These are phyloP conservation scores for Parnassius mnemosyne DNA, from an alignment of 2,888 invertebrate genomes.

Conservation along the genomic window DNA sequence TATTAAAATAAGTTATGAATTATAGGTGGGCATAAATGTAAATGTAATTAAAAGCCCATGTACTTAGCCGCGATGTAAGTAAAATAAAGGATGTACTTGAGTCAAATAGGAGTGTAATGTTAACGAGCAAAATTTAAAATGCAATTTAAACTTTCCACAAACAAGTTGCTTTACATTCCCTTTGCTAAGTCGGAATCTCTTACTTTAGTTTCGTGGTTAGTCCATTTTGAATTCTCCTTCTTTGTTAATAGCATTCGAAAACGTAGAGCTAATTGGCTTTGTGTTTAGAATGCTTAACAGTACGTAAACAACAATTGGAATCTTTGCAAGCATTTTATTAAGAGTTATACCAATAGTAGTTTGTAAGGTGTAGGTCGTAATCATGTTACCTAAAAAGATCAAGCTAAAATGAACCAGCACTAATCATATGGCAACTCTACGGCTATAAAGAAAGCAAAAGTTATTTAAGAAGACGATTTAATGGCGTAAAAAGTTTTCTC, in stretches of 20 bases:
- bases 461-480: too few relatives aligned
- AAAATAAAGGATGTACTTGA: slow-evolving; percentile 29
- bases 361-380: neutral
- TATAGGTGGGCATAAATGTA: neutral
- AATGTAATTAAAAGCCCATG: slow-evolving; percentile 5
- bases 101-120: slow-evolving; percentile 47
- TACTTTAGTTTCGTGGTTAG: slow-evolving; percentile 59
- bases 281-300: slow-evolving; percentile 34
- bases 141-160: slow-evolving; percentile 75
- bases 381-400: too few relatives aligned
- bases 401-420: too few relatives aligned
- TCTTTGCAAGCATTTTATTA: slow-evolving; percentile 12
- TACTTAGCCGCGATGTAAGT: slow-evolving; percentile 3
- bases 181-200: slow-evolving; percentile 62
- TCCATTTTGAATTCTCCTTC: slow-evolving; percentile 55
- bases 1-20: neutral
- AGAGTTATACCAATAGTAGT: slow-evolving; percentile 3
- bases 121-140: slow-evolving; percentile 72
- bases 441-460: too few relatives aligned
- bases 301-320: slow-evolving; percentile 30
- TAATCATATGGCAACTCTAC: too few relatives aligned
- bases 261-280: slow-evolving; percentile 50
- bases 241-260: slow-evolving; percentile 52
- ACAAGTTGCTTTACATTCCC: slow-evolving; percentile 70
- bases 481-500: too few relatives aligned